Evolutionary conservation across 2,113 vertebrate species (phyloP).

Genomic region (Cephalophus harveyi): DNA sequence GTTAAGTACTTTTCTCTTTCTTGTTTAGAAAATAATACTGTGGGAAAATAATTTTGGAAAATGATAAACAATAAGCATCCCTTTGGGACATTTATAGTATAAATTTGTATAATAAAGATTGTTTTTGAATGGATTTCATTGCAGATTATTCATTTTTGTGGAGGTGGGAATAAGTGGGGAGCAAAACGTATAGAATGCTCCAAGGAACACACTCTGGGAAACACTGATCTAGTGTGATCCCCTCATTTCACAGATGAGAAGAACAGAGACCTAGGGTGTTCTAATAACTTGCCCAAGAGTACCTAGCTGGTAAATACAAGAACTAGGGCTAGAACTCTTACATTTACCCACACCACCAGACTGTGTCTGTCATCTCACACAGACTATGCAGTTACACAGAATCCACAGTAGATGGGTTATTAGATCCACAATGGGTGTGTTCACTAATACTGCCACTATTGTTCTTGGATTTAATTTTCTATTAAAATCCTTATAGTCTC

Average conservation of each 20-base stretch:
- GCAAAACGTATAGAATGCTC: not conserved
- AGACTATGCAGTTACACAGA: not conserved
- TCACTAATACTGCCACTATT: not conserved
- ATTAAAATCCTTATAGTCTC: not conserved
- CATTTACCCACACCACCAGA: no score
- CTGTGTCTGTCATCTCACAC: not conserved
- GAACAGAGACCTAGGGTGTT: not conserved
- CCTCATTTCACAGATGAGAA: not conserved
- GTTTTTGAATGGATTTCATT: not conserved
- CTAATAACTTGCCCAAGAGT: not conserved
- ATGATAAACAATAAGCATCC: not conserved
- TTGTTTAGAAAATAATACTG: not conserved
- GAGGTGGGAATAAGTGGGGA: not conserved
- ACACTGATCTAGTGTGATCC: not conserved
- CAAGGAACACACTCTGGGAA: not conserved
- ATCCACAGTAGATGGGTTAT: not conserved
- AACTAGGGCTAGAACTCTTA: not conserved
- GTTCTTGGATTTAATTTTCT: not conserved
- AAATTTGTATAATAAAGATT: not conserved
- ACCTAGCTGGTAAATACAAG: not conserved
- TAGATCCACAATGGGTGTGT: not conserved
- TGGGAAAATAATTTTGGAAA: not conserved
- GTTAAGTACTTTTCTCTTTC: not conserved
- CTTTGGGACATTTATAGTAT: not conserved
- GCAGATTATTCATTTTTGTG: not conserved